phyloP scores from a whole-genome alignment of 1,140 invertebrate genomes.

The Armadillidium nasatum region DNA sequence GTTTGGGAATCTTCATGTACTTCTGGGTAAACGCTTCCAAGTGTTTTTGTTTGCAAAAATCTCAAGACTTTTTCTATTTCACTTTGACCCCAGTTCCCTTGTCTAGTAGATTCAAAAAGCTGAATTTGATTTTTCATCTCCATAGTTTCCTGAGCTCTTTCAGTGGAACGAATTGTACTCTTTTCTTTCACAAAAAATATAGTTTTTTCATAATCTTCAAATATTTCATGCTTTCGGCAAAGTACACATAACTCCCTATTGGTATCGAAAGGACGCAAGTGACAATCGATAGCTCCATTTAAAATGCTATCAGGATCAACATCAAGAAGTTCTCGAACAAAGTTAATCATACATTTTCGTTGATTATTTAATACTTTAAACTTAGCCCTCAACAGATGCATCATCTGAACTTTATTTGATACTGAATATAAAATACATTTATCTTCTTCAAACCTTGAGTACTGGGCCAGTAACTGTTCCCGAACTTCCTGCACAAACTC shows the following conservation, averaged over 20 bases:
- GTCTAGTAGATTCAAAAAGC: conserved; percentile 49
- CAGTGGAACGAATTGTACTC: conserved; percentile 44
- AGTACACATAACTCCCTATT: conserved; percentile 50
- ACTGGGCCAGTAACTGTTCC: conserved; percentile 48
- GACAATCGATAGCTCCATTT: conserved; percentile 60
- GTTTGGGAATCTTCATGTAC: conserved; percentile 54
- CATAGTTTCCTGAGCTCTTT: conserved; percentile 38
- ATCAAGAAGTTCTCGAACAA: conserved; percentile 49
- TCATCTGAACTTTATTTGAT: conserved; percentile 47
- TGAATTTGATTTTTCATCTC: conserved; percentile 46
- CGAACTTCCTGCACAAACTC: conserved; percentile 51
- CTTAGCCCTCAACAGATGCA: conserved; percentile 51
- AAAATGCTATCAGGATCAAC: conserved; percentile 52
- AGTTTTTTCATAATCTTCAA: conserved; percentile 57
- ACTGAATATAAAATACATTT: conserved; percentile 40
- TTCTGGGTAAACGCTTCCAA: conserved; percentile 46
- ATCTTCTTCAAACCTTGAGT: conserved; percentile 42
- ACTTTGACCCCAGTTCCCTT: conserved; percentile 56
- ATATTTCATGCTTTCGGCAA: conserved; percentile 53
- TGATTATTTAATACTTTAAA: conserved; percentile 51
- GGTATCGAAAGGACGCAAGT: conserved; percentile 54
- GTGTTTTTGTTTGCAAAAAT: conserved; percentile 49
- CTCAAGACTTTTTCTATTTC: conserved; percentile 55
- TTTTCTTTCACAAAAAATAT: conserved; percentile 53
- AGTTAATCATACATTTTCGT: conserved; percentile 49